phyloP scores from a whole-genome alignment of 2,888 invertebrate species.

The Drosophila mayaguana region DNA sequence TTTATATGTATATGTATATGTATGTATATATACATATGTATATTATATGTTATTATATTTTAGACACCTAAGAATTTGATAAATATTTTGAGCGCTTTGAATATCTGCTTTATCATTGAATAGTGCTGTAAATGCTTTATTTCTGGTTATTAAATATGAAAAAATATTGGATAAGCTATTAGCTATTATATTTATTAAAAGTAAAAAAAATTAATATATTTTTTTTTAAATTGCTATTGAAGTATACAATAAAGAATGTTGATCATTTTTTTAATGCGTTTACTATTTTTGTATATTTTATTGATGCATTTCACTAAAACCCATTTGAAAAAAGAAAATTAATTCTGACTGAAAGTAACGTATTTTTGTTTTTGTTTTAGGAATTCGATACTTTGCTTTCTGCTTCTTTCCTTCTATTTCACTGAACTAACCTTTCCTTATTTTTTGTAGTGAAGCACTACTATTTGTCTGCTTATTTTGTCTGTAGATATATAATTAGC shows the following conservation, averaged over 20 bases:
- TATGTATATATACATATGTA: background rate
- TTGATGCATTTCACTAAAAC: background rate
- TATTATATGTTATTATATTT: background rate
- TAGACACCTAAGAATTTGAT: background rate
- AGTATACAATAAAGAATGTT: no score
- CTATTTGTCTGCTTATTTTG: background rate
- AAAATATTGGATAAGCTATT: background rate
- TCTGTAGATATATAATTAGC: background rate
- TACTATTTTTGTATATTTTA: no score
- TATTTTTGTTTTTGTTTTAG: background rate
- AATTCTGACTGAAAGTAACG: background rate
- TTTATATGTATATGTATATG: background rate
- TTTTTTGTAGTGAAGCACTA: background rate
- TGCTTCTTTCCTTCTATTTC: no score
- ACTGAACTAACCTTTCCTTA: background rate
- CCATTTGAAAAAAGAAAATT: background rate
- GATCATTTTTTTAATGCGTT: no score
- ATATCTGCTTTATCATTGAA: background rate
- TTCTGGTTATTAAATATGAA: background rate
- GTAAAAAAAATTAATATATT: no score
- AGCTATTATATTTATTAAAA: no score
- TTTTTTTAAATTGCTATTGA: no score
- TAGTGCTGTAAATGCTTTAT: background rate
- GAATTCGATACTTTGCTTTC: no score
- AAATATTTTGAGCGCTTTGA: background rate